These are phyloP conservation scores for Xestia ashworthii DNA, from an alignment of 2,888 invertebrate genomes.

Conservation along the genomic window DNA sequence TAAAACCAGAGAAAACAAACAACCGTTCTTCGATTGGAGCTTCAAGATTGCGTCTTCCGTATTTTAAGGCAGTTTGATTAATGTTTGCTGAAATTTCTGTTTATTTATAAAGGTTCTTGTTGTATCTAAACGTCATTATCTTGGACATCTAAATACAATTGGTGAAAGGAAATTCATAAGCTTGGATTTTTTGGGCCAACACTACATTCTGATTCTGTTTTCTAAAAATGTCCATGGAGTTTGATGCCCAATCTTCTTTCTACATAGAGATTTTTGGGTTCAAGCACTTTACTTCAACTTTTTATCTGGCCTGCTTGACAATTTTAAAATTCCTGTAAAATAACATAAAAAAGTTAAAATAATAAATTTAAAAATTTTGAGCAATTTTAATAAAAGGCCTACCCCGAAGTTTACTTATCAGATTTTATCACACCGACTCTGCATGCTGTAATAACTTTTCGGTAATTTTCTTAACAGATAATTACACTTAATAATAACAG, in stretches of 20 bases:
- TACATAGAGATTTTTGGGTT: neutral
- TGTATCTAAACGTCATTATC: conserved; percentile 1
- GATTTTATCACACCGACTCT: no score
- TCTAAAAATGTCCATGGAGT: neutral
- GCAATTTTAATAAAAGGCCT: no score
- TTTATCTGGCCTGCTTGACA: neutral
- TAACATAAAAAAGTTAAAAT: no score
- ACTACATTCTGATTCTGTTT: neutral
- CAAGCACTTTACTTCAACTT: neutral
- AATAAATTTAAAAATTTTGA: no score
- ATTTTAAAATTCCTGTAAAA: no score
- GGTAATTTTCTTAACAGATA: no score
- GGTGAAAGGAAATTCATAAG: neutral
- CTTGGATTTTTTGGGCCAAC: neutral
- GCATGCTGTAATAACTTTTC: no score
- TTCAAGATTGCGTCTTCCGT: conserved; percentile 33
- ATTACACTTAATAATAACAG: no score
- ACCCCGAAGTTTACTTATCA: no score
- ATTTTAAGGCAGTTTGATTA: conserved; percentile 26
- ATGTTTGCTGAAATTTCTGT: conserved; percentile 41
- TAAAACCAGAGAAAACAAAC: conserved; percentile 55
- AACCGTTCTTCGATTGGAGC: conserved; percentile 39
- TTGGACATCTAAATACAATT: neutral
- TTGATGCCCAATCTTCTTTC: neutral
- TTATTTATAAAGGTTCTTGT: neutral